These are phyloP conservation scores for Onychomys leucogaster DNA, from an alignment of 2,797 vertebrate genomes.

Conservation along the genomic window DNA sequence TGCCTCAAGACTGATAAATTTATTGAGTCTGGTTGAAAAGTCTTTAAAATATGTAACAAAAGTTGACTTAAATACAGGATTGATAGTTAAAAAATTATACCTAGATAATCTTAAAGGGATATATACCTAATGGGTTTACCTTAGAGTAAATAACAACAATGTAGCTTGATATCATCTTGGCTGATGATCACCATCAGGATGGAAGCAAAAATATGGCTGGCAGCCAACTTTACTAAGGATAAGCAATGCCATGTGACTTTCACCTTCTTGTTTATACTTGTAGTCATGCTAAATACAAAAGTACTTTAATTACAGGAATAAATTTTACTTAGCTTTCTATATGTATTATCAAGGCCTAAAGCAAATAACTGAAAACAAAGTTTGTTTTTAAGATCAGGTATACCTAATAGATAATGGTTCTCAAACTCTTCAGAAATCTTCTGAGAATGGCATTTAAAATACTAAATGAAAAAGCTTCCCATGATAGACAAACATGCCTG, in stretches of 20 bases:
- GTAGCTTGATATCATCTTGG: background rate
- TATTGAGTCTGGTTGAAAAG: background rate
- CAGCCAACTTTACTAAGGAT: background rate
- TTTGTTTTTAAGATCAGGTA: background rate
- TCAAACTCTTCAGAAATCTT: background rate
- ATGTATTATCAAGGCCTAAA: background rate
- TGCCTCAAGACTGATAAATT: background rate
- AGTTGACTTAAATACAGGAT: background rate
- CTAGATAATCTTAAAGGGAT: background rate
- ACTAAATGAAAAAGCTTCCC: background rate
- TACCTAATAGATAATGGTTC: background rate
- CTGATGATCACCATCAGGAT: background rate
- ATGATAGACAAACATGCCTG: no score
- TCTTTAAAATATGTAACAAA: background rate
- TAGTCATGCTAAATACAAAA: background rate
- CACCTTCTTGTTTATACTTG: background rate
- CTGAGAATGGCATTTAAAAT: background rate
- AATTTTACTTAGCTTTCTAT: background rate
- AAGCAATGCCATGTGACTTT: background rate
- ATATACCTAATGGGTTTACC: background rate
- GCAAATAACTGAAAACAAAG: background rate
- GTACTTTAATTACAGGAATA: background rate
- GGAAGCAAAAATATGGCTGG: background rate
- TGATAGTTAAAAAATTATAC: background rate
- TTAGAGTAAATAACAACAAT: background rate